phyloP scores from a whole-genome alignment of 2,797 vertebrate genomes.

The Lagothrix lagotricha region DNA sequence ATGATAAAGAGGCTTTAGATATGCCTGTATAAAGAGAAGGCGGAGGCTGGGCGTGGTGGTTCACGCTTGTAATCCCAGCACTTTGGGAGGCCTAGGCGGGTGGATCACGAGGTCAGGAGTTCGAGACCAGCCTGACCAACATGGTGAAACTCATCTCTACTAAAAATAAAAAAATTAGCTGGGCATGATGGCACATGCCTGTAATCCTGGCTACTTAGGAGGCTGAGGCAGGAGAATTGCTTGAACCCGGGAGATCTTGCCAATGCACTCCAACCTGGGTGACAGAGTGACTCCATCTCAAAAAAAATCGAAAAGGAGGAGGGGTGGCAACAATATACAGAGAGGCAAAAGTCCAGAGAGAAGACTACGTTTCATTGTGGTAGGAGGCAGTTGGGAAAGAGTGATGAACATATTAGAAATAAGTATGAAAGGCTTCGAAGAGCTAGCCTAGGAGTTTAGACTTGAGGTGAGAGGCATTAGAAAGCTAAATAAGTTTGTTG shows the following conservation, averaged over 20 bases:
- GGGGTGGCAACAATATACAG: background rate
- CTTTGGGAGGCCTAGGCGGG: background rate
- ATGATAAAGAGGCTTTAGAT: constrained; percentile 37
- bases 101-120: background rate
- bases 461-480: background rate
- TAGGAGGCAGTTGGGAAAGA: background rate
- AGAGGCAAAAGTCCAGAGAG: background rate
- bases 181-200: background rate
- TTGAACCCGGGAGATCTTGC: background rate
- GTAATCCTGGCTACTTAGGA: background rate
- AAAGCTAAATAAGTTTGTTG: constrained; percentile 34
- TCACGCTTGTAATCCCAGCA: background rate
- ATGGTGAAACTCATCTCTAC: background rate
- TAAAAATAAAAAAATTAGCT: background rate
- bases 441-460: constrained; percentile 1
- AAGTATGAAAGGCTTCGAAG: constrained; percentile 4
- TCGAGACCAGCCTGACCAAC: background rate
- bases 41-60: background rate
- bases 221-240: background rate
- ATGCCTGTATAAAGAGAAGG: background rate
- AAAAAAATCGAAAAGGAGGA: background rate
- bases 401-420: background rate
- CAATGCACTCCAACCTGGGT: background rate
- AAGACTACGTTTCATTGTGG: background rate
- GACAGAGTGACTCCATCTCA: background rate